Evolutionary conservation across 2,888 invertebrate genomes (phyloP), one percentile per base, ranked within the genome.

Genomic region (Eulithis testata): DNA sequence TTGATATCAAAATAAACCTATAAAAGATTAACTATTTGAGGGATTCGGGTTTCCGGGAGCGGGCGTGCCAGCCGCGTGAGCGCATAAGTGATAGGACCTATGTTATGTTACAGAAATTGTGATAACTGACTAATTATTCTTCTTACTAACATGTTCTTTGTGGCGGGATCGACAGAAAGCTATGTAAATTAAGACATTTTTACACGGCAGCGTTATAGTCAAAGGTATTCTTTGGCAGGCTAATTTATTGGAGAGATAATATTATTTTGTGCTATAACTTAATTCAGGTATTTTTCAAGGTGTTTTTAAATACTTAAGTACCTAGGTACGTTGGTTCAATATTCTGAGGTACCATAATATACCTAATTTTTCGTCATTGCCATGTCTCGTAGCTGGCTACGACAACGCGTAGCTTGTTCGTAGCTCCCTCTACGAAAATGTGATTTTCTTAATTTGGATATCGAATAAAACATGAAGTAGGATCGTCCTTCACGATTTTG

Each of bases 1-100:
- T 53, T 8, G 14, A 53, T 12, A 53, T 11, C 37, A 53, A 53
- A 37, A 40, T 52, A 52, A 52, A 52, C 40, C 40, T 2, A 47
- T 40, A 40, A 40, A 21, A 47, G 53, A 47, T 58, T 52, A 59
- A 43, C 40, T 60, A 52, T 47, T 57, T 52, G 5, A 36, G 45
- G 47, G 52, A 54, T 37, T 45, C 53, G 61, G 57, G 47, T 61
- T 74, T 71, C 76, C 72, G 70, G 67, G 72, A 73, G 64, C 57
- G 36, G 45, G 55, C 55, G 51, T 60, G 54, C 14, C 11, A n/a
- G 59, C 51, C 64, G 45, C 60, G 64, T 60, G 59, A 58, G 12
- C 5, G n/a, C 2, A 11, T 43, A 27, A 8, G 51, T 45, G 31
- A 31, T 31, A 6, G 7, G 31, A 12, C 49, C 21, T 21, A 44